Evolutionary conservation across 2,797 vertebrate genomes (phyloP).

Genomic region (Discoglossus pictus): DNA sequence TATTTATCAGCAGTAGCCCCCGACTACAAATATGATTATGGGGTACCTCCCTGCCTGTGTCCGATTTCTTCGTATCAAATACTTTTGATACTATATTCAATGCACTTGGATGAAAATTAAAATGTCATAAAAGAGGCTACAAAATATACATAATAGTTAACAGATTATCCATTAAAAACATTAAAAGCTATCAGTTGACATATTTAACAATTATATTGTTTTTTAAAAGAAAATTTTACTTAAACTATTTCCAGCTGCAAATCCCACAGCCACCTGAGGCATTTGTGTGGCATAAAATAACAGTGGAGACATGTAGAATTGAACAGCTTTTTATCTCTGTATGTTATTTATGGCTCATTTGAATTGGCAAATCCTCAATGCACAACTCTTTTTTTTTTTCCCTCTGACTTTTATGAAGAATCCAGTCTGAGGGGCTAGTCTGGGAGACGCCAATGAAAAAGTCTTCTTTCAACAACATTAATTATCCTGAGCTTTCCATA

Average conservation of each 20-base stretch:
- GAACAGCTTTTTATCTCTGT: conserved; percentile 55
- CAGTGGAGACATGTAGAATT: conserved; percentile 30
- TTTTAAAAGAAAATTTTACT: conserved; percentile 12
- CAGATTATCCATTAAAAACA: too few relatives aligned
- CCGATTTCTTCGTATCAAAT: too few relatives aligned
- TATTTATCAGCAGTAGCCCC: too few relatives aligned
- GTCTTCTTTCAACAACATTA: conserved; percentile 80
- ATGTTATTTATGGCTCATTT: conserved; percentile 68
- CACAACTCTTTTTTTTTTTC: conserved; percentile 50
- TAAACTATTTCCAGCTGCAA: not conserved
- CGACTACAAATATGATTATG: too few relatives aligned
- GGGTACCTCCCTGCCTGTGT: too few relatives aligned
- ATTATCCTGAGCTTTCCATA: conserved; percentile 81
- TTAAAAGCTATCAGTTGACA: too few relatives aligned
- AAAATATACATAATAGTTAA: too few relatives aligned
- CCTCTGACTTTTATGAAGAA: conserved; percentile 65
- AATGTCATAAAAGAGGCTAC: too few relatives aligned
- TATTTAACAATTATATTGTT: too few relatives aligned
- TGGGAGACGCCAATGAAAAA: conserved; percentile 72
- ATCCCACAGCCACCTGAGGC: conserved; percentile 14
- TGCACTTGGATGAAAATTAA: too few relatives aligned
- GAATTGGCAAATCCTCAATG: conserved; percentile 62
- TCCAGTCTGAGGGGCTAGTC: conserved; percentile 75
- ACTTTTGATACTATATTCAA: too few relatives aligned
- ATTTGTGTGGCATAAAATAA: conserved; percentile 7